A percentile compares a stretch with the other conserved stretches of the same genome.
These are phyloP conservation scores for Anas platyrhynchos DNA, from an alignment of 2,113 vertebrate genomes.

Conservation along the genomic window DNA sequence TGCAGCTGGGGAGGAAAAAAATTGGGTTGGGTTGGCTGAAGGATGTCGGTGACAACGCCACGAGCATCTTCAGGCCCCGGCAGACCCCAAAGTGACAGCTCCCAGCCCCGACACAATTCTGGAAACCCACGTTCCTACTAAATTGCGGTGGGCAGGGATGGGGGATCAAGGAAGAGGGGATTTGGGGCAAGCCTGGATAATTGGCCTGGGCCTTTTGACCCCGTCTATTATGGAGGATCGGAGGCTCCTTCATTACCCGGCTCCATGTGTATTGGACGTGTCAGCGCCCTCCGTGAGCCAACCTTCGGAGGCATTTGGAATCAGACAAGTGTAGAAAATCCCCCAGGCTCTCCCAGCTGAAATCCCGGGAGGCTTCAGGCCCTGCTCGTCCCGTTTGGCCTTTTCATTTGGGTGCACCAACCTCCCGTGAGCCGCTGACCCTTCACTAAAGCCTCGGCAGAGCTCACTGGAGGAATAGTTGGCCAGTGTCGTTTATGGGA, in stretches of 20 bases:
- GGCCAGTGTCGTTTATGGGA: not conserved
- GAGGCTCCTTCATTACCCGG: constrained; percentile 38
- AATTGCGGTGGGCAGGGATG: not conserved
- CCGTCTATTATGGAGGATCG: constrained; percentile 37
- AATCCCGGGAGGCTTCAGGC: not conserved
- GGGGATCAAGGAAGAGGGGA: not conserved
- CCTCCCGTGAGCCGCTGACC: not conserved
- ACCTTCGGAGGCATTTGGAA: constrained; percentile 73
- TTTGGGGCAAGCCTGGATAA: constrained; percentile 42
- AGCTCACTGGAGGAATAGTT: not conserved
- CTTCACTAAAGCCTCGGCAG: not conserved
- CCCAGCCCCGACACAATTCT: not conserved
- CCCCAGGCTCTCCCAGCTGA: constrained; percentile 48
- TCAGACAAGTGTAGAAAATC: constrained; percentile 79
- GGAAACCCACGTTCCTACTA: constrained; percentile 20
- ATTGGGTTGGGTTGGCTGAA: fast-evolving
- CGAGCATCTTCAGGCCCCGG: not conserved
- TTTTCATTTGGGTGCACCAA: not conserved
- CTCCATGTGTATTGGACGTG: constrained; percentile 20
- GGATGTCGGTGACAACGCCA: not conserved
- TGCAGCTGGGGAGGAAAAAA: not conserved
- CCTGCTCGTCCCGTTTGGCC: not conserved
- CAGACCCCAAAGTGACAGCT: not conserved
- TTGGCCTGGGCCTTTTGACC: constrained; percentile 60
- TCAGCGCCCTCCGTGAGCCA: constrained; percentile 47